These are phyloP conservation scores for Dromius quadrimaculatus DNA, from an alignment of 2,888 invertebrate genomes.

Conservation along the genomic window DNA sequence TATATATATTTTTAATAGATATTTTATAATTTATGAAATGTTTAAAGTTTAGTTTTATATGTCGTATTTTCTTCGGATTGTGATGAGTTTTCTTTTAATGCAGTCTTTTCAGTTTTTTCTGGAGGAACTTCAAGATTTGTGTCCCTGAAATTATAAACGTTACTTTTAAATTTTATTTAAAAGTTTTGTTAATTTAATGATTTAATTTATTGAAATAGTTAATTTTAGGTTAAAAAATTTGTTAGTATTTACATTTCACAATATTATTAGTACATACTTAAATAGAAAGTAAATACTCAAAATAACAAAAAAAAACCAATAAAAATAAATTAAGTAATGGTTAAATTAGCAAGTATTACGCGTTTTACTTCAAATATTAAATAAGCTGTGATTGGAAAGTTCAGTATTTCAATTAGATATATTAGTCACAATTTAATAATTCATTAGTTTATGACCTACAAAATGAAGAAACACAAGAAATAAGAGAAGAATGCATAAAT, in stretches of 20 bases:
- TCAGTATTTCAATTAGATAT: constrained; percentile 6
- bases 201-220: background rate
- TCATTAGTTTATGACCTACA: constrained; percentile 28
- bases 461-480: constrained; percentile 26
- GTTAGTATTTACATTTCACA: background rate
- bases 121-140: background rate
- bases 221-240: background rate
- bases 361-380: constrained; percentile 29
- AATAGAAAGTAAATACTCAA: constrained; percentile 19
- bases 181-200: constrained; percentile 3
- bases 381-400: constrained; percentile 27
- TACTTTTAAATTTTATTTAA: constrained; percentile 6
- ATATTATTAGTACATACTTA: constrained; percentile 10
- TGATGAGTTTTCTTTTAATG: constrained; percentile 7
- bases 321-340: constrained; percentile 8
- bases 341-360: constrained; percentile 20
- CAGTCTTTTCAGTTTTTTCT: constrained; percentile 17
- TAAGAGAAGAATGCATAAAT: constrained; percentile 29
- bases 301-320: constrained; percentile 6
- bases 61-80: constrained; percentile 14
- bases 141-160: constrained; percentile 43
- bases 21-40: constrained; percentile 1
- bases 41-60: constrained; percentile 45
- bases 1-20: constrained; percentile 16
- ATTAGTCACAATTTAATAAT: constrained; percentile 18